These are phyloP conservation scores for Eupithecia vulgata DNA, from an alignment of 2,888 invertebrate species.

Conservation along the genomic window DNA sequence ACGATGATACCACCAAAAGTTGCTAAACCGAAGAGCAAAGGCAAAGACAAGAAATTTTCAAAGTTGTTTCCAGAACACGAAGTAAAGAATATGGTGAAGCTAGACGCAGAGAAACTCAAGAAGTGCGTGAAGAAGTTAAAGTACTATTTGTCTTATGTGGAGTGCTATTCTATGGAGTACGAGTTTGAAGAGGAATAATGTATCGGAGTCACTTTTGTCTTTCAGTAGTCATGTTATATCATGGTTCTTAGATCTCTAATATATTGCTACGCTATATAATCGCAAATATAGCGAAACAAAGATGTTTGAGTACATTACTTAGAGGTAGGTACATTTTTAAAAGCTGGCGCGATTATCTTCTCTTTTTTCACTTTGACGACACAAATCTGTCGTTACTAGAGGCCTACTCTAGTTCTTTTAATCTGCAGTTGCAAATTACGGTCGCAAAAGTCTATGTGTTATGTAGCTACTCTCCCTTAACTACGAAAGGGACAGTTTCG, in stretches of 20 bases:
- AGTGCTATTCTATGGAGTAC: conserved; percentile 66
- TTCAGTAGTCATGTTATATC: not conserved
- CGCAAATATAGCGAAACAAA: not conserved
- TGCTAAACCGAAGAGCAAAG: conserved; percentile 15
- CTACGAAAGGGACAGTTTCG: no score
- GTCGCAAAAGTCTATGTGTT: no score
- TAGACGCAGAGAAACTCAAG: conserved; percentile 82
- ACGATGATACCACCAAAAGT: conserved; percentile 17
- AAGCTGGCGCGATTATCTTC: no score
- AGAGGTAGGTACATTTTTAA: no score
- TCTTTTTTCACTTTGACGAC: no score
- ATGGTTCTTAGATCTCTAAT: no score
- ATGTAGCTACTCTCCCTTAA: no score
- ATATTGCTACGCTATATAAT: no score
- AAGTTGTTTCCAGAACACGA: conserved; percentile 84
- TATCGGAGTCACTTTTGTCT: not conserved
- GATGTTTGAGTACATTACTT: no score
- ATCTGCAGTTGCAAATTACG: no score
- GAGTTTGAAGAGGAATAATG: conserved; percentile 56
- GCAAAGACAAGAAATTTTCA: conserved; percentile 68
- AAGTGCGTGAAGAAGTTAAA: conserved; percentile 87
- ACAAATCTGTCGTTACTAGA: no score
- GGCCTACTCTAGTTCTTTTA: no score
- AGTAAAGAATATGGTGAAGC: conserved; percentile 72
- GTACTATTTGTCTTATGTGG: conserved; percentile 88